phyloP scores from a whole-genome alignment of 2,888 invertebrate species.

The Drosophila macrospina region DNA sequence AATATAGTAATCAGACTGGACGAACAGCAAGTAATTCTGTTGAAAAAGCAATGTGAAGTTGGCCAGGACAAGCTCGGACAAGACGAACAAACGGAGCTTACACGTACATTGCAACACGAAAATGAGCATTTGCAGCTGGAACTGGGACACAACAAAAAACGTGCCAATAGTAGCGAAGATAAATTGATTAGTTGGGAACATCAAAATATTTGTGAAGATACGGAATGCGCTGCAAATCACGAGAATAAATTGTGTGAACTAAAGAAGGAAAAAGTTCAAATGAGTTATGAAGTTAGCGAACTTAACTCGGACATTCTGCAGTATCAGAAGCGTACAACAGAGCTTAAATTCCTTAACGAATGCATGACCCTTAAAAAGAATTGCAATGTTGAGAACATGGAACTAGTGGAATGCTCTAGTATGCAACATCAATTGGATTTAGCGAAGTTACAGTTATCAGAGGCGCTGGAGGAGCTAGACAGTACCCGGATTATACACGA shows the following conservation, averaged over 20 bases:
- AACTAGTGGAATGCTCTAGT: constrained; percentile 23
- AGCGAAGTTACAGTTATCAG: not conserved
- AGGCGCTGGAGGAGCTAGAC: constrained; percentile 24
- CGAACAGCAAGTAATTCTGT: constrained; percentile 32
- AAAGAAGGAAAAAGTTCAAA: constrained; percentile 67
- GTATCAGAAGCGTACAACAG: constrained; percentile 2
- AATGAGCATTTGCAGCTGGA: constrained; percentile 24
- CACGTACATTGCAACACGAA: constrained; percentile 21
- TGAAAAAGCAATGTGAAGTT: constrained; percentile 31
- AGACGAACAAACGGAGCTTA: constrained; percentile 19
- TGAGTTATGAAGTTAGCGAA: constrained; percentile 74
- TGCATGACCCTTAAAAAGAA: not conserved
- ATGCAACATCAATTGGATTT: constrained; percentile 44
- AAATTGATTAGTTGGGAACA: constrained; percentile 19
- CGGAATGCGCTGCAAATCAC: constrained; percentile 11
- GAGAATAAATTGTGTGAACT: constrained; percentile 67
- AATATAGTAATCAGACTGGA: constrained; percentile 29
- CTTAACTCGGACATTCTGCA: constrained; percentile 66
- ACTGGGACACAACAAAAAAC: constrained; percentile 20
- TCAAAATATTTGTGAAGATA: constrained; percentile 19
- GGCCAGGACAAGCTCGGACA: constrained; percentile 8
- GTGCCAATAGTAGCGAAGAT: constrained; percentile 17
- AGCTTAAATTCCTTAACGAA: constrained; percentile 8
- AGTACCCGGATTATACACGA: constrained; percentile 7
- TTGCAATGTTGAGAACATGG: constrained; percentile 4